Base-by-base conservation (phyloP, 2,797 vertebrate genomes). In the Gouania willdenowi region DNA sequence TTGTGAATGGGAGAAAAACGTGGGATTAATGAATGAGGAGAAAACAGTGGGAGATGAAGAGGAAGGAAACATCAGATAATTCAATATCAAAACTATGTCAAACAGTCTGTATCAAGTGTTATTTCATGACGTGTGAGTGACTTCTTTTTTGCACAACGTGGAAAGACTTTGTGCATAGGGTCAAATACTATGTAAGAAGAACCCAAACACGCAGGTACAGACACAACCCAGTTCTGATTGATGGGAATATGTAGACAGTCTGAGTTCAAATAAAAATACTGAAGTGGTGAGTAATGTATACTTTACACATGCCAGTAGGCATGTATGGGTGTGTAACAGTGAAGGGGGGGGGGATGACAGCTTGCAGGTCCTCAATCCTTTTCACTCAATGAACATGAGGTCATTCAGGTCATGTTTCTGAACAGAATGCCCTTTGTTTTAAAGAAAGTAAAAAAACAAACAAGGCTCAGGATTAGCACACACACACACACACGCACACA, bases 201-300 rank as follows among this genome's bases (percentile, higher is more conserved):
- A 23, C 23, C 10, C 10, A 10, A 10, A 40, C 30, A 41, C 27
- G 44, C 71, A 66, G 62, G 79, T 71, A 32, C 43, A 49, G 42
- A 52, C 83, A 55, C 16, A 59, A 79, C 52, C 47, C 45, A 19
- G 15, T 45, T 34, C 34, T 57, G 52, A 51, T 18, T 1, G 0
- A 22, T 29, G 49, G 44, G 36, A 54, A 55, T 66, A 60, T 34
- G 56, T 12, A 58, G 44, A 63, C 26, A 55, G 52, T 64, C 42
- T 70, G 73, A 63, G 68, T 66, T 56, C 55, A 29, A 24, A 19
- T 8, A 48, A 50, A 68, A 66, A 81, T 74, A 50, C 39, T 63
- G 16, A 35, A 45, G 26, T 17, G 20, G 12, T 81, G 76, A 81
- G 77, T 75, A 77, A 79, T 73, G 58, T 53, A 33, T 24, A 37